Conservation (phyloP, 2,797 vertebrate species). For the Rhinella marina region DNA sequence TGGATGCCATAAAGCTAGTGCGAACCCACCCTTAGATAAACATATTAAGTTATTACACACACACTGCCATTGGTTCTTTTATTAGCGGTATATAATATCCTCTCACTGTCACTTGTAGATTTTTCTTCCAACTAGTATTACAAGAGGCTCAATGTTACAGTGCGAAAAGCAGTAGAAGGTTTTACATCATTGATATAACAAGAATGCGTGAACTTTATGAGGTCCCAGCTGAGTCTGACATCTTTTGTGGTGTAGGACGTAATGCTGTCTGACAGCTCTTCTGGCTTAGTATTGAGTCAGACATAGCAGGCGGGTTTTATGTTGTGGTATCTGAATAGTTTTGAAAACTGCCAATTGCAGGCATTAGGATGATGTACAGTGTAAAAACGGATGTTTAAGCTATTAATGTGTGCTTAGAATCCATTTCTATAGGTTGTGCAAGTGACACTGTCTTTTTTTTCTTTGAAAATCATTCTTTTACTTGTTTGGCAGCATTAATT, state of each 20-base stretch:
- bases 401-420: neutral
- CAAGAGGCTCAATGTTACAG: neutral
- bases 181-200: constrained; percentile 7
- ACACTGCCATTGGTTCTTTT: neutral
- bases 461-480: neutral
- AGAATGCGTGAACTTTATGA: constrained; percentile 13
- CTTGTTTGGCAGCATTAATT: too few relatives aligned
- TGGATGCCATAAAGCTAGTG: too few relatives aligned
- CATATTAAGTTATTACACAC: too few relatives aligned
- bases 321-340: neutral
- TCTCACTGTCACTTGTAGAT: neutral
- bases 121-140: neutral
- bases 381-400: neutral
- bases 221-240: constrained; percentile 16
- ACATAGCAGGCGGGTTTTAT: neutral
- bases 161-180: constrained; percentile 6
- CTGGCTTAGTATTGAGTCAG: neutral
- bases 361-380: neutral
- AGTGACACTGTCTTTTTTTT: neutral
- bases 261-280: neutral
- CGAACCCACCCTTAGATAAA: too few relatives aligned
- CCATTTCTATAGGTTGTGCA: neutral
- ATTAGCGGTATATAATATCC: neutral
- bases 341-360: neutral
- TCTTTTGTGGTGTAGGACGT: constrained; percentile 5